Conservation (phyloP, 2,113 vertebrate genomes). For the Eclectus roratus region DNA sequence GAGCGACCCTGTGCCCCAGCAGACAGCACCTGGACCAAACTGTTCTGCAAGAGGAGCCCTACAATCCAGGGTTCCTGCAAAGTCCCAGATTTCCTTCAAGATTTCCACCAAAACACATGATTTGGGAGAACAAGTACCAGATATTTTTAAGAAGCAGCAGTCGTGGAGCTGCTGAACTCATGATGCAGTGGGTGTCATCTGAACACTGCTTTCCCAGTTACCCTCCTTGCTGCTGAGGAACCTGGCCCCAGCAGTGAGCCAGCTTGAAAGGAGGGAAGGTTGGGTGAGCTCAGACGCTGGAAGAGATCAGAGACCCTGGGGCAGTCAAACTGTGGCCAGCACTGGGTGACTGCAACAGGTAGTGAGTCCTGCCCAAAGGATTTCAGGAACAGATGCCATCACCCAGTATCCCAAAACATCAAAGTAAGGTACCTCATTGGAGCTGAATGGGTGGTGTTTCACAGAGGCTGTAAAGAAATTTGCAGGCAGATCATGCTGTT, state of each 20-base stretch:
- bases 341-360: neutral
- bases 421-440: neutral
- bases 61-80: neutral
- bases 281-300: neutral
- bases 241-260: neutral
- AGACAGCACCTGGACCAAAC: neutral
- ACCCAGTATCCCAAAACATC: neutral
- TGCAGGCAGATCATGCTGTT: neutral
- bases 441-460: neutral
- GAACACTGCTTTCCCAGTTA: neutral
- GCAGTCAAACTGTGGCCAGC: neutral
- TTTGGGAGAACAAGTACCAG: neutral
- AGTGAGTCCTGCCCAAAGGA: neutral
- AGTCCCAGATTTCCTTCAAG: neutral
- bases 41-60: neutral
- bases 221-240: fast-evolving
- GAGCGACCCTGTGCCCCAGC: neutral
- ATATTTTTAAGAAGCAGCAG: neutral
- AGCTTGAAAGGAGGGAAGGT: neutral
- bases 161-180: neutral
- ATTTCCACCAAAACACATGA: neutral
- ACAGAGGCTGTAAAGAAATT: neutral
- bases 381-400: neutral
- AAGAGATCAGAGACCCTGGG: neutral
- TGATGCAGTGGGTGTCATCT: neutral